A percentile compares a stretch with the other conserved stretches of the same genome.
phyloP scores from a whole-genome alignment of 2,113 vertebrate genomes.

The Siniperca chuatsi region DNA sequence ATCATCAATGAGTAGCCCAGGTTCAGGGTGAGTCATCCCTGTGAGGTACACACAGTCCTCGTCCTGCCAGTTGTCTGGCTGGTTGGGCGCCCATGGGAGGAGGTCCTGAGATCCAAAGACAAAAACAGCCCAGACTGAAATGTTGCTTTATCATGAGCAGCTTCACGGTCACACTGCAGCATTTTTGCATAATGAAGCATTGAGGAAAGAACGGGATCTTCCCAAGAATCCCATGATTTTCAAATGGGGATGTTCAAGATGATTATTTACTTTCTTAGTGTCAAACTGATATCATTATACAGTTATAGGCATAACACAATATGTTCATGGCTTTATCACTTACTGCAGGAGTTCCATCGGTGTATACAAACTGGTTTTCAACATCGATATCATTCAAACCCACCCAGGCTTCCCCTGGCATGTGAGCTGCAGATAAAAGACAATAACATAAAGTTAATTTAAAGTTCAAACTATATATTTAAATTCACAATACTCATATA shows the following conservation, averaged over 20 bases:
- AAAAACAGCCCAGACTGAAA: slow-evolving; percentile 7
- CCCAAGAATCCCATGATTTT: not conserved
- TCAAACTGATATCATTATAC: not conserved
- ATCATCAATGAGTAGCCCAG: slow-evolving; percentile 80
- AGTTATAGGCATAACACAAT: not conserved
- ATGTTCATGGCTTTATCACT: slow-evolving; percentile 35
- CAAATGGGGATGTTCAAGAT: not conserved
- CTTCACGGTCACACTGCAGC: not conserved
- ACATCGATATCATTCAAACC: slow-evolving; percentile 80
- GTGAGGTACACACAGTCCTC: slow-evolving; percentile 82
- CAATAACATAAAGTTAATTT: not conserved
- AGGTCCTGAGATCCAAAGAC: slow-evolving; percentile 67
- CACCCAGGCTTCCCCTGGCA: slow-evolving; percentile 78
- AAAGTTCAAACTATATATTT: not conserved
- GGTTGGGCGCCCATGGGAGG: slow-evolving; percentile 69
- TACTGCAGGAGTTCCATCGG: slow-evolving; percentile 77
- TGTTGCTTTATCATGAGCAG: not conserved
- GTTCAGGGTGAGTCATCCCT: slow-evolving; percentile 32
- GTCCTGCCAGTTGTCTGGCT: slow-evolving; percentile 83
- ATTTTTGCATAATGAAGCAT: not conserved
- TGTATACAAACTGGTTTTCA: slow-evolving; percentile 75
- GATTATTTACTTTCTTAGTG: not conserved
- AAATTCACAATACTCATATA: too few relatives aligned
- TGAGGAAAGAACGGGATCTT: not conserved
- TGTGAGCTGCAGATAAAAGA: slow-evolving; percentile 76